Percentiles rank a stretch among this genome's conserved stretches.
Conservation (phyloP, 2,888 invertebrate species). For the Orthosia incerta region DNA sequence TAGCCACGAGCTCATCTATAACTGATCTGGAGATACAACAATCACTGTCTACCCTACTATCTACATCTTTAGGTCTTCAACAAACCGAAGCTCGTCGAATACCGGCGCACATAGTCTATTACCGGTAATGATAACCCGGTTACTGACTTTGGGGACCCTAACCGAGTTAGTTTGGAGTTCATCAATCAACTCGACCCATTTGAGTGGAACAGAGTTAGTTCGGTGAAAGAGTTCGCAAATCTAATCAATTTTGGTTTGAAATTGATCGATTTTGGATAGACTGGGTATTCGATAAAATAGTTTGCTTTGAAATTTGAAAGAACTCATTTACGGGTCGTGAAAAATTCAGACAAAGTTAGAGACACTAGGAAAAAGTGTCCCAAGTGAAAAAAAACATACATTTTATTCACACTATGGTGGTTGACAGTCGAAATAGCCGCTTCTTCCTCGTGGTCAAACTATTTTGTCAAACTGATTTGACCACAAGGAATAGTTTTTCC, state of each 20-base stretch:
- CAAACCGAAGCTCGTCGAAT: slow-evolving; percentile 8
- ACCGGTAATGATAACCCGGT: slow-evolving; percentile 50
- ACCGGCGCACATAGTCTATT: slow-evolving; percentile 23
- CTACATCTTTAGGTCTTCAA: slow-evolving; percentile 3
- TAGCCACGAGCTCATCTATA: no score
- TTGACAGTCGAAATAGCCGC: no score
- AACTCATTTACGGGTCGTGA: not conserved
- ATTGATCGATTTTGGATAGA: slow-evolving; percentile 4
- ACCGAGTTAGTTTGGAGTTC: slow-evolving; percentile 55
- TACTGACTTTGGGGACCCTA: slow-evolving; percentile 46
- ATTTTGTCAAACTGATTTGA: no score
- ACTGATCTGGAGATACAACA: not conserved
- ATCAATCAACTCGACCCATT: slow-evolving; percentile 53
- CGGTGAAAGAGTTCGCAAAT: slow-evolving; percentile 42
- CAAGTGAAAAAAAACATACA: no score
- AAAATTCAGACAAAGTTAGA: no score
- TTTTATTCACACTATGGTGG: no score
- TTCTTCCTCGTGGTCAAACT: no score
- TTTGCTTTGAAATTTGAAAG: not conserved
- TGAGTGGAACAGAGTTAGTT: slow-evolving; percentile 23
- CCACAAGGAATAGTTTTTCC: no score
- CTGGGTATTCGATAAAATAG: not conserved
- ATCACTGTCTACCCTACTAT: not conserved
- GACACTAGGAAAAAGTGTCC: no score
- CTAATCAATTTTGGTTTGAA: slow-evolving; percentile 27